These are phyloP conservation scores for Polyergus mexicanus DNA, from an alignment of 1,140 invertebrate species.

Conservation along the genomic window DNA sequence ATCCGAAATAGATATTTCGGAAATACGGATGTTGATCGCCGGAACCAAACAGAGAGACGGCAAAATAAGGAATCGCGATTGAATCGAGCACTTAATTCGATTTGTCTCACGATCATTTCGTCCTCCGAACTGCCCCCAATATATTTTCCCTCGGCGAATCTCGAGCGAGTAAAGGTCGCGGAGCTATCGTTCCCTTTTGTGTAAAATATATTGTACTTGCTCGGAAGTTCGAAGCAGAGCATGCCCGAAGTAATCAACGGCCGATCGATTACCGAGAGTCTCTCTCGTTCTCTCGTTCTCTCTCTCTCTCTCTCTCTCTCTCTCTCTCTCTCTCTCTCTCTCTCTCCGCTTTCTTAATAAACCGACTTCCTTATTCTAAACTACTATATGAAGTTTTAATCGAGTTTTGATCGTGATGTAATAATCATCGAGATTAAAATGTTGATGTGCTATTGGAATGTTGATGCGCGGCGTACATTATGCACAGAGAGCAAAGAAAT, in stretches of 20 bases:
- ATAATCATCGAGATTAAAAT: slow-evolving; percentile 31
- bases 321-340: too few species aligned
- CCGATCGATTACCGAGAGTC: slow-evolving; percentile 25
- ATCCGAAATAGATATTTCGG: slow-evolving; percentile 9
- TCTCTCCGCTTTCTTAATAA: slow-evolving; percentile 18
- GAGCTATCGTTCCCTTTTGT: slow-evolving; percentile 18
- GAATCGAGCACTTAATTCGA: slow-evolving; percentile 24
- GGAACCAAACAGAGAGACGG: background rate
- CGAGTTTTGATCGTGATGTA: slow-evolving; percentile 20
- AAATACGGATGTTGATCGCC: background rate
- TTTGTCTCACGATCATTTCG: slow-evolving; percentile 2
- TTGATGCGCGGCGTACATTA: slow-evolving; percentile 3
- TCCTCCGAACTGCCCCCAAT: too few species aligned
- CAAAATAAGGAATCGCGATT: slow-evolving; percentile 29
- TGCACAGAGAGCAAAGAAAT: slow-evolving; percentile 2
- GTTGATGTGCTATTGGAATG: background rate
- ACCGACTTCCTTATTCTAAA: slow-evolving; percentile 27
- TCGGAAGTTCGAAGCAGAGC: slow-evolving; percentile 5
- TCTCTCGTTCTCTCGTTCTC: too few species aligned
- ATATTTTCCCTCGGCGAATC: background rate
- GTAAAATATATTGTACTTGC: background rate
- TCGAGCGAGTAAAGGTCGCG: slow-evolving; percentile 37
- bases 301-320: too few species aligned
- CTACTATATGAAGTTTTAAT: slow-evolving; percentile 18
- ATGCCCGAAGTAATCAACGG: slow-evolving; percentile 12